These are phyloP conservation scores for Epizoanthus illoricatus DNA, from an alignment of 92 coral and sea anemone species.

Conservation along the genomic window DNA sequence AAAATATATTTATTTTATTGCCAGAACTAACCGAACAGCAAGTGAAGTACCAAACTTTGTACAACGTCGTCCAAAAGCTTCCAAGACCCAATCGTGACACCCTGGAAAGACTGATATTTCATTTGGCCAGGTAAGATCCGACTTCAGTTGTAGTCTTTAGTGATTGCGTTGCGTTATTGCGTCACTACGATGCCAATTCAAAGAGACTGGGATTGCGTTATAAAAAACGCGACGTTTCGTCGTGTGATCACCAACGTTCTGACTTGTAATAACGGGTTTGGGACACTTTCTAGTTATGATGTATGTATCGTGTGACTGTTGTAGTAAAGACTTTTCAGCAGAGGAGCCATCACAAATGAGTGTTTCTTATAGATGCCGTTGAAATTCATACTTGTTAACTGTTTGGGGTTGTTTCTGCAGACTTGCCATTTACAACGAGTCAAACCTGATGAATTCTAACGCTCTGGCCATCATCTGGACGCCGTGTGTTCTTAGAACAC, in stretches of 20 bases:
- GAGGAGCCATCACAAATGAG: too few species aligned
- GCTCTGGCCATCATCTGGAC: conserved; percentile 96
- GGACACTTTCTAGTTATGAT: background rate
- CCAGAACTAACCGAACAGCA: conserved; percentile 79
- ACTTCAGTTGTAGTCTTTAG: too few species aligned
- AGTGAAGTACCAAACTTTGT: conserved; percentile 69
- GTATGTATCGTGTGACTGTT: background rate
- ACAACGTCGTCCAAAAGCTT: conserved; percentile 75
- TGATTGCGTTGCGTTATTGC: background rate
- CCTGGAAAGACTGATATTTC: conserved; percentile 86
- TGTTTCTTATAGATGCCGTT: too few species aligned
- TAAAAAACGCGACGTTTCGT: background rate
- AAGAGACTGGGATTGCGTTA: background rate
- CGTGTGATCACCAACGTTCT: background rate
- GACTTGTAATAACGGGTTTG: background rate
- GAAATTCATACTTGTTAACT: background rate
- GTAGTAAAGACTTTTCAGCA: too few species aligned
- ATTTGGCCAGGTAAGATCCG: conserved; percentile 79
- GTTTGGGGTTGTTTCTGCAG: conserved; percentile 27
- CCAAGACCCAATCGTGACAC: conserved; percentile 80
- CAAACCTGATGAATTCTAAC: conserved; percentile 87
- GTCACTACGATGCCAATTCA: background rate
- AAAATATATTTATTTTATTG: background rate
- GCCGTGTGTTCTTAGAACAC: conserved; percentile 82
- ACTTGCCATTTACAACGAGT: conserved; percentile 69